These are phyloP conservation scores for Geopemphigus sp. DNA, from an alignment of 1,140 invertebrate species.

Conservation along the genomic window DNA sequence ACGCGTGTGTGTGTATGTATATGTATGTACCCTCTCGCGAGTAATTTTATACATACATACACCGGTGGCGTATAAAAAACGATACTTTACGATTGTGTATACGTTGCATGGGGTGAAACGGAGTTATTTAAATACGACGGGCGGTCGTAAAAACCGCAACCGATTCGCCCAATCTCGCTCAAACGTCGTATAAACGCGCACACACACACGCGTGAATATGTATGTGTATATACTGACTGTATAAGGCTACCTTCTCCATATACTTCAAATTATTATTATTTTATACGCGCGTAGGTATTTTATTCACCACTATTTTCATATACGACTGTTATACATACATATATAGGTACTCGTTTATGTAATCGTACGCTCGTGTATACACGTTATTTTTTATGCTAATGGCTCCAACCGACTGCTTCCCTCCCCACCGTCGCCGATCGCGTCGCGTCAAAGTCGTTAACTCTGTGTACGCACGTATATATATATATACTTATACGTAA, in stretches of 20 bases:
- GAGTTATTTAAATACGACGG: conserved; percentile 41
- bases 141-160: conserved; percentile 24
- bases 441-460: too few relatives aligned
- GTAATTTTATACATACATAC: too few relatives aligned
- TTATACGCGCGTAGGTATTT: neutral
- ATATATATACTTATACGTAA: too few relatives aligned
- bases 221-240: too few relatives aligned
- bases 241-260: too few relatives aligned
- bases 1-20: too few relatives aligned
- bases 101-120: neutral
- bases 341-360: neutral
- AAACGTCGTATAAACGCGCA: conserved; percentile 6
- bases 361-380: neutral
- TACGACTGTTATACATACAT: neutral
- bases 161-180: conserved; percentile 18
- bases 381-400: neutral
- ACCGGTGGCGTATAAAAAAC: neutral
- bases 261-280: neutral
- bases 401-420: too few relatives aligned
- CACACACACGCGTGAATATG: too few relatives aligned
- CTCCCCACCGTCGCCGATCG: neutral
- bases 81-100: conserved; percentile 19
- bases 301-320: neutral
- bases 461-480: too few relatives aligned
- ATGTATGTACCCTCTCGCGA: too few relatives aligned